Conservation (phyloP, 2,113 vertebrate species). For the Aptenodytes patagonicus region DNA sequence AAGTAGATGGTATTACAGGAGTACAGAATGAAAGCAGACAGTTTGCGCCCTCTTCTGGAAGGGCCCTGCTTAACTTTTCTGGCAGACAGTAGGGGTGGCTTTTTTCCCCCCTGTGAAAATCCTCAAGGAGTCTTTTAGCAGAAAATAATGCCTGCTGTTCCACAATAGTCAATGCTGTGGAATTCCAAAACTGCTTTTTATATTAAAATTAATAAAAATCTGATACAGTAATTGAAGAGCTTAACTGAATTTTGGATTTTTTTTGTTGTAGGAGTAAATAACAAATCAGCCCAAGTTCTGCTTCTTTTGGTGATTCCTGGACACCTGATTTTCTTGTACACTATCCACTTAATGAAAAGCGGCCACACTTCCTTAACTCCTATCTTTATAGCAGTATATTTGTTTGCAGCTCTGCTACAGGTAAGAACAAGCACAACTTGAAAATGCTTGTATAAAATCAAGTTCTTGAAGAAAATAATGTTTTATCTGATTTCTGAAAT, state of each 20-base stretch:
- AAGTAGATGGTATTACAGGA: background rate
- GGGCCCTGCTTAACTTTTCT: background rate
- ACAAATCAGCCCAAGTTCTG: conserved; percentile 94
- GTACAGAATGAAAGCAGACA: background rate
- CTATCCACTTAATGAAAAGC: conserved; percentile 95
- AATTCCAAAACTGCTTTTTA: background rate
- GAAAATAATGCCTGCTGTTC: background rate
- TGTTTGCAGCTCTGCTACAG: conserved; percentile 91
- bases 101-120: background rate
- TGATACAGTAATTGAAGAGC: background rate
- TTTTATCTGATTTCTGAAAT: background rate
- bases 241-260: background rate
- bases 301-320: conserved; percentile 90
- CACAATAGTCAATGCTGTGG: background rate
- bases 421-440: conserved; percentile 64
- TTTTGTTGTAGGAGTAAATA: conserved; percentile 84
- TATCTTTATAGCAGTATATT: conserved; percentile 89
- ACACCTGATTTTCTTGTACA: conserved; percentile 94
- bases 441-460: background rate
- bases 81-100: background rate
- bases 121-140: background rate
- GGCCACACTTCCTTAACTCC: conserved; percentile 92
- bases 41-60: background rate
- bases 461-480: background rate
- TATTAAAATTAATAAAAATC: background rate